Conservation (phyloP, 2,888 invertebrate species). For the Hermaeophaga mercurialis region DNA sequence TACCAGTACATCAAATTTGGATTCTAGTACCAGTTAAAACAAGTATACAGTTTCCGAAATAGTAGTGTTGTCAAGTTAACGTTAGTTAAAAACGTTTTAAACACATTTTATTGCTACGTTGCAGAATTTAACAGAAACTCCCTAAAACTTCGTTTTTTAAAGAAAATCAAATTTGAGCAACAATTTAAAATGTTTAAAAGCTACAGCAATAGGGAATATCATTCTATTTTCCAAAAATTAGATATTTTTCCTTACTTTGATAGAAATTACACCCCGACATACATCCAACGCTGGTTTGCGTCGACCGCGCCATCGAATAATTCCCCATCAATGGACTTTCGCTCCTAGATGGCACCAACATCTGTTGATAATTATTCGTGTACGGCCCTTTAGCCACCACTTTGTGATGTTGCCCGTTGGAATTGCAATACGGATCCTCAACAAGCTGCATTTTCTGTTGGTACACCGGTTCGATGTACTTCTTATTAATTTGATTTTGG, state of each 20-base stretch:
- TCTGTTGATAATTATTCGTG: conserved; percentile 26
- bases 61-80: too few relatives aligned
- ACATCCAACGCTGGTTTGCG: conserved; percentile 52
- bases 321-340: conserved; percentile 55
- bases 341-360: conserved; percentile 49
- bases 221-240: too few relatives aligned
- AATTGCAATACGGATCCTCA: conserved; percentile 49
- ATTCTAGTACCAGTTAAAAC: too few relatives aligned
- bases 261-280: conserved; percentile 44
- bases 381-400: conserved; percentile 21
- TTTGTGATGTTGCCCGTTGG: conserved; percentile 37
- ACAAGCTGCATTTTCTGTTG: conserved; percentile 45
- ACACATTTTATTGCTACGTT: too few relatives aligned
- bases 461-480: conserved; percentile 54
- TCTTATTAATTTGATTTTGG: conserved; percentile 56
- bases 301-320: conserved; percentile 54
- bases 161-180: too few relatives aligned
- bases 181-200: too few relatives aligned
- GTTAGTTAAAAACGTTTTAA: too few relatives aligned
- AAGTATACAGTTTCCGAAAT: too few relatives aligned
- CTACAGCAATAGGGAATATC: too few relatives aligned
- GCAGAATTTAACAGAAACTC: too few relatives aligned
- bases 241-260: conserved; percentile 27
- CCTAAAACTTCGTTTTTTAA: too few relatives aligned
- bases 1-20: too few relatives aligned